These are phyloP conservation scores for Microvelia longipes DNA, from an alignment of 1,140 invertebrate species.

Conservation along the genomic window DNA sequence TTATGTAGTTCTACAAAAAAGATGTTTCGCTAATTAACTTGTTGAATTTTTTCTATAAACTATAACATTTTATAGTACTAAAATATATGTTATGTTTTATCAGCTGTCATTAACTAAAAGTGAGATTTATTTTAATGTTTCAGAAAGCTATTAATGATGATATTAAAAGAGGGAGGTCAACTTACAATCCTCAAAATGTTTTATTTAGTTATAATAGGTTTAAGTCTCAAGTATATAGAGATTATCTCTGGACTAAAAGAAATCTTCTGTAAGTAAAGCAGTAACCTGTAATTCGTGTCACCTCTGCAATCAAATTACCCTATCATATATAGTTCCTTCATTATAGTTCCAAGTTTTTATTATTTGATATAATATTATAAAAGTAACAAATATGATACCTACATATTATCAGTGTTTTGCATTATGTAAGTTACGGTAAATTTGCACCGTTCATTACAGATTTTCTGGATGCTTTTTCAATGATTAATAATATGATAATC, in stretches of 20 bases:
- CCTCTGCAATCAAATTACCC: neutral
- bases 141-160: neutral
- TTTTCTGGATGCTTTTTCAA: too few relatives aligned
- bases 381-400: neutral
- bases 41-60: too few relatives aligned
- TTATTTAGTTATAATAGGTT: constrained; percentile 8
- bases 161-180: neutral
- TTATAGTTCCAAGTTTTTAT: neutral
- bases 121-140: neutral
- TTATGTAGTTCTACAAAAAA: too few relatives aligned
- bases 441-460: neutral
- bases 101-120: neutral
- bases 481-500: too few relatives aligned
- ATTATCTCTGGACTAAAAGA: constrained; percentile 11
- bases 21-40: too few relatives aligned
- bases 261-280: constrained; percentile 8
- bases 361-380: neutral
- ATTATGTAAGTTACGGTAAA: neutral
- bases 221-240: constrained; percentile 7
- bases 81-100: too few relatives aligned
- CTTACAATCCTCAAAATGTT: neutral
- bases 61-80: too few relatives aligned
- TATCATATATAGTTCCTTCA: neutral
- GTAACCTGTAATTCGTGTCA: too few relatives aligned
- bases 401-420: neutral